Evolutionary conservation across 2,888 invertebrate genomes (phyloP), one percentile per base, ranked within the genome.

Genomic region (Drosophila lutescens): DNA sequence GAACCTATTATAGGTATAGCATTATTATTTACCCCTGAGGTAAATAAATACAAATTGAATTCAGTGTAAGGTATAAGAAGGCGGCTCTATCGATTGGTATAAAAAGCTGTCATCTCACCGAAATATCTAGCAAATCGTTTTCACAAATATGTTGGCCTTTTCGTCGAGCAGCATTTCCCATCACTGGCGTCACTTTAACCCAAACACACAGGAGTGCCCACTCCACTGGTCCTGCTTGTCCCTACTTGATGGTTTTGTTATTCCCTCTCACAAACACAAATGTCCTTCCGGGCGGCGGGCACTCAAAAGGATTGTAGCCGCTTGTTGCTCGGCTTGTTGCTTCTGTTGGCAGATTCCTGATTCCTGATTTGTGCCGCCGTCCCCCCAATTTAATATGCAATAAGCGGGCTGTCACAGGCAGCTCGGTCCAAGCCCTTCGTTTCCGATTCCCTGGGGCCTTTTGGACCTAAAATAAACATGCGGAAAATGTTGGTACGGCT

Each of bases 381-480:
- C 51, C 58, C 69, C 66, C 49, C 74, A 80, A 77, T 86, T 80
- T 75, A 88, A 86, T 86, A 78, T 86, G 74, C 86, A 86, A 86
- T 88, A 83, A 86, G 78, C 75, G 78, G 76, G 68, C 88, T 84
- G 88, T 88, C 83, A 86, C 44, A 34, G 59, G 59, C 86, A 86
- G 77, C 46, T 58, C 44, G n/a, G 15, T 15, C 44, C 65, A 44
- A 65, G 15, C 67, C 66, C 41, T 38, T 44, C 65, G 23, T 32
- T 44, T 34, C n/a, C 38, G 13, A 49, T 40, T 12, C 26, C 62
- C 63, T 17, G 23, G 55, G 55, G 32, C 32, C 26, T 17, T 23
- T 32, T 6, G 55, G 38, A 38, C 44, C 61, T 15, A 55, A 66
- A 66, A 66, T 30, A 66, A 66, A 66, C 68, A 68, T 30, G 68